phyloP scores from a whole-genome alignment of 2,888 invertebrate genomes.

The Diarsia mendica region DNA sequence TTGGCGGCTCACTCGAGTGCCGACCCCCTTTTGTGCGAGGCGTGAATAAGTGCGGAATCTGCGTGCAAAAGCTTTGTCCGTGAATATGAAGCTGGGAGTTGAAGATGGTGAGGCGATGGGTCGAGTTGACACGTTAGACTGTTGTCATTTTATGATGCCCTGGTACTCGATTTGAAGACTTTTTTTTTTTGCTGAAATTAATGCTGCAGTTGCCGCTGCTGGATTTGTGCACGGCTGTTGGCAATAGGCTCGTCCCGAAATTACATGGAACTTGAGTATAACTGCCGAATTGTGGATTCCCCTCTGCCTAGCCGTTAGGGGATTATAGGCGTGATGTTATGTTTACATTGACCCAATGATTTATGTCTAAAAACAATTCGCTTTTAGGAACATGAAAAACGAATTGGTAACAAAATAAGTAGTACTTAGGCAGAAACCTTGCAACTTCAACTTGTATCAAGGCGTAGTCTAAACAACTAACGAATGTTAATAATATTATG shows the following conservation, averaged over 20 bases:
- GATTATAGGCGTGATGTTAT: not conserved
- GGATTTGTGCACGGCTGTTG: not conserved
- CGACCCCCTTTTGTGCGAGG: constrained; percentile 65
- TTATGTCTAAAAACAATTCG: not conserved
- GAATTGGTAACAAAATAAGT: not conserved
- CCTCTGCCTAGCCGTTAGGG: not conserved
- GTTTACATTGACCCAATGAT: not conserved
- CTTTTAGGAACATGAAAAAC: not conserved
- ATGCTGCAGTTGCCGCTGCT: not conserved
- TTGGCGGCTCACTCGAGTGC: constrained; percentile 48
- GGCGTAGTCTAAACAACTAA: constrained; percentile 19
- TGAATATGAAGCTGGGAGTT: constrained; percentile 12
- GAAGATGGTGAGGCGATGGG: constrained; percentile 18
- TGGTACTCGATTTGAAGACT: constrained; percentile 8
- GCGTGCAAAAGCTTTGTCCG: constrained; percentile 52
- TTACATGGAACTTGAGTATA: not conserved
- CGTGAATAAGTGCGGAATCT: constrained; percentile 71
- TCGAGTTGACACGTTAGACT: constrained; percentile 16
- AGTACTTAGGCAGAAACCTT: not conserved
- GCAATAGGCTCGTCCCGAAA: not conserved
- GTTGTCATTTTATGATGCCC: constrained; percentile 11
- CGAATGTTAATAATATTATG: constrained; percentile 43
- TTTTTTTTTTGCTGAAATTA: not conserved
- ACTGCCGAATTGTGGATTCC: not conserved
- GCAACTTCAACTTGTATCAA: not conserved